Percentiles rank a stretch among this genome's conserved stretches.
These are phyloP conservation scores for Carassius carassius DNA, from an alignment of 2,113 vertebrate genomes.

Conservation along the genomic window DNA sequence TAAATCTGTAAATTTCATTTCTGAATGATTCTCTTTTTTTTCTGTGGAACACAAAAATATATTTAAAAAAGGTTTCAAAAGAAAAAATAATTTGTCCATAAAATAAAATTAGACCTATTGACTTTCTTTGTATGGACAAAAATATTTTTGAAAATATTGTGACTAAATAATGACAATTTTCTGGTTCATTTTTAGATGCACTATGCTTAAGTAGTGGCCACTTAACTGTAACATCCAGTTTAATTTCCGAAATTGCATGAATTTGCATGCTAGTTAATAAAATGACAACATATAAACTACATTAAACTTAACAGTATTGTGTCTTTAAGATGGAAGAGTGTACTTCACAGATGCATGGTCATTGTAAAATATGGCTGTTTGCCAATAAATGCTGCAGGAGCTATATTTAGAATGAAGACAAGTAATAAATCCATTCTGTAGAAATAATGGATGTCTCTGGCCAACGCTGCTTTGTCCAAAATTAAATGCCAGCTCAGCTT, in stretches of 20 bases:
- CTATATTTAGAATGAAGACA: constrained; percentile 67
- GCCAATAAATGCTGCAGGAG: constrained; percentile 43
- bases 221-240: neutral
- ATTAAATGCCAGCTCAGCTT: constrained; percentile 73
- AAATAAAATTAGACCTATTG: no score
- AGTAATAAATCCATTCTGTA: constrained; percentile 52
- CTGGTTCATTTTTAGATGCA: neutral
- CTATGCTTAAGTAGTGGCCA: neutral
- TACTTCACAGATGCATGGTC: constrained; percentile 32
- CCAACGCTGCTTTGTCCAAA: constrained; percentile 60
- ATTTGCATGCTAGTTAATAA: neutral
- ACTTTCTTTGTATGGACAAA: no score
- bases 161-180: neutral
- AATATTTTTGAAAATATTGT: no score
- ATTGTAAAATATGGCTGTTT: constrained; percentile 49
- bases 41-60: neutral
- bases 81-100: no score
- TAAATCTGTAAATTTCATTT: neutral
- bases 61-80: no score
- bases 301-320: neutral
- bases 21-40: no score
- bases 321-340: neutral
- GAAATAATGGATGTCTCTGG: constrained; percentile 67
- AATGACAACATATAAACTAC: neutral
- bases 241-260: neutral